These are phyloP conservation scores for Urophycis tenuis DNA, from an alignment of 2,797 vertebrate genomes.

Conservation along the genomic window DNA sequence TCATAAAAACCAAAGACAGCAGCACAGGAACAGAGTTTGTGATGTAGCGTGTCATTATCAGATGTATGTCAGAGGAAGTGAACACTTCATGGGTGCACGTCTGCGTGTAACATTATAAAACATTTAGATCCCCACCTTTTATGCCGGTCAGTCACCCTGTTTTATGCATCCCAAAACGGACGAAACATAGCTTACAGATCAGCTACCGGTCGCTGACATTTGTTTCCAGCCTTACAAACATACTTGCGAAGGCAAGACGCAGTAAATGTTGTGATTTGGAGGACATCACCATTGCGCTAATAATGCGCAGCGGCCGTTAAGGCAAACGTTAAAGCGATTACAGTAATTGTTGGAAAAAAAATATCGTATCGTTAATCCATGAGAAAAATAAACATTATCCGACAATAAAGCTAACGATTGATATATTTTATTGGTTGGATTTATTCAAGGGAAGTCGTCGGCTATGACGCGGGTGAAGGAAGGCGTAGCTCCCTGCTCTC, in stretches of 20 bases:
- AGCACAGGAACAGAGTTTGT: not conserved
- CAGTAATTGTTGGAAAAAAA: not conserved
- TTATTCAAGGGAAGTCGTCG: constrained; percentile 44
- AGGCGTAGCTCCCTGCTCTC: constrained; percentile 63
- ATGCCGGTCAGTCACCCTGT: not conserved
- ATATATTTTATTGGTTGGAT: not conserved
- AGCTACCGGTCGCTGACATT: not conserved
- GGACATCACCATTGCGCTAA: constrained; percentile 41
- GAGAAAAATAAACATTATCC: not conserved
- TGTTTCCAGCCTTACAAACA: not conserved
- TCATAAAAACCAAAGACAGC: not conserved
- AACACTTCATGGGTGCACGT: not conserved
- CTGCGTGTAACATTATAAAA: not conserved
- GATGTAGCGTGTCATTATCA: not conserved
- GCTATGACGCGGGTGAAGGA: constrained; percentile 58
- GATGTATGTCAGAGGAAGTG: not conserved
- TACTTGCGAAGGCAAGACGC: constrained; percentile 17
- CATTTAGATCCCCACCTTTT: constrained; percentile 5
- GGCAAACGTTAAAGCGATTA: not conserved
- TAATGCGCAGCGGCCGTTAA: constrained; percentile 35
- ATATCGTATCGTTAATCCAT: too few species aligned
- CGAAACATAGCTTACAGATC: not conserved
- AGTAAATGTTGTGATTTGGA: constrained; percentile 11
- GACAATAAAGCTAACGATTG: not conserved
- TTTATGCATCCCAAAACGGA: not conserved